Evolutionary conservation across 1,140 invertebrate genomes (phyloP), one percentile per base, ranked within the genome.

Genomic region (Conus betulinus): DNA sequence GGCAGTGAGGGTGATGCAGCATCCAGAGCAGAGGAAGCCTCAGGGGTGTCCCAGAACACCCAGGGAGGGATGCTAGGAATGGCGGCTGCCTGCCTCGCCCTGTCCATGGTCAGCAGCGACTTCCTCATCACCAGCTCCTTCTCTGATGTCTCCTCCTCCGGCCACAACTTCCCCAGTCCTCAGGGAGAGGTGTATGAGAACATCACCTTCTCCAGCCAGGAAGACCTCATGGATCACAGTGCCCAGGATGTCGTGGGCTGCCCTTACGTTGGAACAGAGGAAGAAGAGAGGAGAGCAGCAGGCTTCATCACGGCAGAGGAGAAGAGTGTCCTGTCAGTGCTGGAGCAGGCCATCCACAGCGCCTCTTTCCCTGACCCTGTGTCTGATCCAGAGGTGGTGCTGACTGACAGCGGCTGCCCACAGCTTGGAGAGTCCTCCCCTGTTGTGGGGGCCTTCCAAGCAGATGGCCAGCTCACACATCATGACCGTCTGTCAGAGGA

Each of bases 121-220:
- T 23, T 51, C 51, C 51, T 53, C 5, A n/a, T 84, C 82, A 63
- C 82, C n/a, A 17, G 55, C 55, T 84, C 55, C n/a, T 84, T 84
- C 15, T 84, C 82, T 10, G 55, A 84, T n/a, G 23, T 84, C 23
- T 84, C 82, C 53, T 84, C 82, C 7, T 4, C 55, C n/a, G 57
- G 57, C 57, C 57, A 60, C 57, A 63, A 6, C 57, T 55, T 39
- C 2, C 10, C 17, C 23, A 60, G 55, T 23, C 53, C 57, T 23
- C 5, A 11, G 23, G 82, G 82, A 5, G 82, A 84, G 52, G 57
- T 84, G 8, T 84, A 84, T n/a, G 82, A 60, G 23, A 39, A 60
- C 53, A 60, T 84, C 82, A 63, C 82, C 25, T 84, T 84, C 82
- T 84, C 82, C 53, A 84, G 82, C 82, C 82, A 84, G 25, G 82